A percentile compares a stretch with the other conserved stretches of the same genome.
Evolutionary conservation across 2,113 vertebrate species (phyloP).

Genomic region (Python bivittatus): DNA sequence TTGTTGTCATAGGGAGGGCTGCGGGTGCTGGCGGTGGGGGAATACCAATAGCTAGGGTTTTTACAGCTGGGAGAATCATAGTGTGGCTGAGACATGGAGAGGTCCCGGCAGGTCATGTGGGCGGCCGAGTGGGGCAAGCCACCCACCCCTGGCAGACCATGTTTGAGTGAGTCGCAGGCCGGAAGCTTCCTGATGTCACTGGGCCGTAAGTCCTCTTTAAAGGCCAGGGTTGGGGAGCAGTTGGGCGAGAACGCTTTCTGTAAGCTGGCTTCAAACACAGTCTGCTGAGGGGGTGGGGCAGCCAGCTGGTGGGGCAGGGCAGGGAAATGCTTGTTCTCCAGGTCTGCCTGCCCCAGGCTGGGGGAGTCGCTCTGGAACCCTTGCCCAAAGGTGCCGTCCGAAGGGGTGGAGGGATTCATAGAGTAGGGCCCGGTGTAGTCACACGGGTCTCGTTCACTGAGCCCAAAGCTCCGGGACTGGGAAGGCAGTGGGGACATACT

Average conservation of each 20-base stretch:
- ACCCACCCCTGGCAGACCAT: slow-evolving; percentile 69
- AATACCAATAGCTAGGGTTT: slow-evolving; percentile 94
- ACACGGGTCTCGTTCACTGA: slow-evolving; percentile 86
- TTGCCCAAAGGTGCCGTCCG: slow-evolving; percentile 91
- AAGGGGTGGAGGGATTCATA: slow-evolving; percentile 94
- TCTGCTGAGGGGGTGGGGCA: slow-evolving; percentile 68
- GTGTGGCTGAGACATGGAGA: slow-evolving; percentile 87
- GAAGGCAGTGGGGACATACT: slow-evolving; percentile 95
- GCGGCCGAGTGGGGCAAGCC: slow-evolving; percentile 65
- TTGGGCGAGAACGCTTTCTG: slow-evolving; percentile 93
- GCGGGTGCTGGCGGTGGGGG: slow-evolving; percentile 81
- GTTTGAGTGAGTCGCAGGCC: slow-evolving; percentile 88
- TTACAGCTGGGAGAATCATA: slow-evolving; percentile 97
- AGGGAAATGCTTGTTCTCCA: slow-evolving; percentile 84
- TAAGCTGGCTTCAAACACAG: slow-evolving; percentile 75
- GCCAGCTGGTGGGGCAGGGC: slow-evolving; percentile 81
- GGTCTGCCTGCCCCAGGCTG: slow-evolving; percentile 81
- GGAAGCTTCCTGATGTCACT: slow-evolving; percentile 81
- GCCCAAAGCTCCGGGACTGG: slow-evolving; percentile 85
- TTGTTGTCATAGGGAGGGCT: slow-evolving; percentile 88
- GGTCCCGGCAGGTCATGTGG: slow-evolving; percentile 84
- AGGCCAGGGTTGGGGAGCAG: slow-evolving; percentile 87
- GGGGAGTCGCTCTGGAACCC: slow-evolving; percentile 95
- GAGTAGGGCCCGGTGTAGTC: slow-evolving; percentile 96
- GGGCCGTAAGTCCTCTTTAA: slow-evolving; percentile 80